These are phyloP conservation scores for Hippoglossus stenolepis DNA, from an alignment of 2,113 vertebrate genomes.

Conservation along the genomic window DNA sequence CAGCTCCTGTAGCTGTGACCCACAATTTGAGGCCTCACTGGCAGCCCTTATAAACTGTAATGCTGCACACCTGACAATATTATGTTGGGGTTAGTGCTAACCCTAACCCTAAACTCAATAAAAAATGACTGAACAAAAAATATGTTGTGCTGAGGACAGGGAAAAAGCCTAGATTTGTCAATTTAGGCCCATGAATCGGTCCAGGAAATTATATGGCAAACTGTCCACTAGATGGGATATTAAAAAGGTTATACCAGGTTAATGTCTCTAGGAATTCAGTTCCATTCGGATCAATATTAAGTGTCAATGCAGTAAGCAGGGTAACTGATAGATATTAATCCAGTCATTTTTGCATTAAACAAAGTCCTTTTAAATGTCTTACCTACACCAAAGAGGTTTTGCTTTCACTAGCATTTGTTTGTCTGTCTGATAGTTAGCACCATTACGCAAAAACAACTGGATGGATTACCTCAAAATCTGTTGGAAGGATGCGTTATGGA, in stretches of 20 bases:
- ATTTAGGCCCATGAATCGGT: neutral
- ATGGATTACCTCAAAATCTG: no score
- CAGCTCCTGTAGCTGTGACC: neutral
- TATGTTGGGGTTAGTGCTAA: neutral
- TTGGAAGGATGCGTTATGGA: no score
- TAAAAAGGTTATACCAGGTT: neutral
- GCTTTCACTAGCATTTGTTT: no score
- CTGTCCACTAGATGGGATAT: constrained; percentile 7
- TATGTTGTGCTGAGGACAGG: neutral
- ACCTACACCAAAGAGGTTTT: no score
- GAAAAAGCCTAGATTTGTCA: neutral
- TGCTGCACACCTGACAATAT: neutral
- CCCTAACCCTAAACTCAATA: neutral
- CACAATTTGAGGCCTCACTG: neutral
- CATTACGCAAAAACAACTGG: no score
- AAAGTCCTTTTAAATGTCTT: no score
- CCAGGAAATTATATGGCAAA: constrained; percentile 1
- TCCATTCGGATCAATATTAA: neutral
- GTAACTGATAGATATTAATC: neutral
- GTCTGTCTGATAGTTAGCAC: no score
- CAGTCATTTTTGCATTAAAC: no score
- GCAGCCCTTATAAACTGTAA: neutral
- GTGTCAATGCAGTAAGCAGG: no score
- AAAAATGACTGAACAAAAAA: neutral
- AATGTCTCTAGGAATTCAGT: neutral